Evolutionary conservation across 2,113 vertebrate species (phyloP).

Genomic region (Pontoporia blainvillei): DNA sequence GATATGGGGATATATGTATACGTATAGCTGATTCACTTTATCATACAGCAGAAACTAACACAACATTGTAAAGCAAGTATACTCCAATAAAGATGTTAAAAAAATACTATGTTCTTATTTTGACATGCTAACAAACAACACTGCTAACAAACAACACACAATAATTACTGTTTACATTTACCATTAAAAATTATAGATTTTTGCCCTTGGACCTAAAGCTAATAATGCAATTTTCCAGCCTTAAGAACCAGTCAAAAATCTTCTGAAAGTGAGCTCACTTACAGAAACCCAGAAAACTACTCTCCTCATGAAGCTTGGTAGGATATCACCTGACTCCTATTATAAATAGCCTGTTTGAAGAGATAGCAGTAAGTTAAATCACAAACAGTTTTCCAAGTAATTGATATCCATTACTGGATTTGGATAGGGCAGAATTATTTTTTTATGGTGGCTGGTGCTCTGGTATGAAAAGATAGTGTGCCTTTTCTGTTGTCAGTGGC

Average conservation of each 20-base stretch:
- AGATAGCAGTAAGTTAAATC: slow-evolving; percentile 46
- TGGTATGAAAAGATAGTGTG: slow-evolving; percentile 59
- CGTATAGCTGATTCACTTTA: no score
- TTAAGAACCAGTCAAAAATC: slow-evolving; percentile 24
- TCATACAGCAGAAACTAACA: no score
- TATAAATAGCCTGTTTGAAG: slow-evolving; percentile 34
- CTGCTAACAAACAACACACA: not conserved
- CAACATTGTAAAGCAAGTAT: no score
- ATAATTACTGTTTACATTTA: slow-evolving; percentile 53
- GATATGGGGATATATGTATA: no score
- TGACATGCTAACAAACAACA: slow-evolving; percentile 5
- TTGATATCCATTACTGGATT: slow-evolving; percentile 68
- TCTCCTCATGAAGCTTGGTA: not conserved
- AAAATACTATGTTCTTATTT: slow-evolving; percentile 31
- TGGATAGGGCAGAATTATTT: slow-evolving; percentile 54
- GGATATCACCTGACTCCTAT: slow-evolving; percentile 8
- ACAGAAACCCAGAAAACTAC: slow-evolving; percentile 4
- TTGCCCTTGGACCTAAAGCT: slow-evolving; percentile 53
- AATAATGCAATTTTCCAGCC: not conserved
- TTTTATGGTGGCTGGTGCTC: slow-evolving; percentile 53
- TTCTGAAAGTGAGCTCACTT: slow-evolving; percentile 31
- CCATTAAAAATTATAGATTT: not conserved
- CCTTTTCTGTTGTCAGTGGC: slow-evolving; percentile 57
- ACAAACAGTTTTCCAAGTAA: slow-evolving; percentile 61
- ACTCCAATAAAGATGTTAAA: no score